phyloP scores from a whole-genome alignment of 1,140 invertebrate species.

The Leptopilina clavipes region DNA sequence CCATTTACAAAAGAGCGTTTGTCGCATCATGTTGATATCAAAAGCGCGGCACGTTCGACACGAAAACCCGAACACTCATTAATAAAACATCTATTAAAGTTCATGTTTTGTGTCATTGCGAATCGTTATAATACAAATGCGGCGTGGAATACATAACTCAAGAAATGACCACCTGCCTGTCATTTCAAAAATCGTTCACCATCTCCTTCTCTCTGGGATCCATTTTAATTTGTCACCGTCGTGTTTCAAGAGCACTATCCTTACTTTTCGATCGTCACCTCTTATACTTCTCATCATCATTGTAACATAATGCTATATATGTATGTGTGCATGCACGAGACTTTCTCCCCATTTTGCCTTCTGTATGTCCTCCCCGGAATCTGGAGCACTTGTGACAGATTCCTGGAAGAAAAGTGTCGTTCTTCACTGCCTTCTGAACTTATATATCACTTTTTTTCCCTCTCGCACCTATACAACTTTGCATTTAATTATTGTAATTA shows the following conservation, averaged over 20 bases:
- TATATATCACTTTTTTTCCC: slow-evolving; percentile 18
- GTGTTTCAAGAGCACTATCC: slow-evolving; percentile 44
- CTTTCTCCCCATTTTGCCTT: slow-evolving; percentile 53
- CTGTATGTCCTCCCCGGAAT: slow-evolving; percentile 34
- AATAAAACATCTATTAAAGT: slow-evolving; percentile 60
- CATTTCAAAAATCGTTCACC: slow-evolving; percentile 2
- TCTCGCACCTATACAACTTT: background rate
- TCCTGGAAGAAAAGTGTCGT: slow-evolving; percentile 22
- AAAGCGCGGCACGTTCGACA: slow-evolving; percentile 57
- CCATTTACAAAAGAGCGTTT: background rate
- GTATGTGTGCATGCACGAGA: background rate
- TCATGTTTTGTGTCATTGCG: slow-evolving; percentile 56
- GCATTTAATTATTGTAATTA: slow-evolving; percentile 21
- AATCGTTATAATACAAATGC: slow-evolving; percentile 52
- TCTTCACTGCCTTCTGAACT: slow-evolving; percentile 14
- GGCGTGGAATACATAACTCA: slow-evolving; percentile 58
- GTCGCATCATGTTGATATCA: slow-evolving; percentile 42
- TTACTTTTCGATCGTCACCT: slow-evolving; percentile 49
- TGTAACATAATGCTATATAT: background rate
- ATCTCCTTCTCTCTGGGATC: slow-evolving; percentile 35
- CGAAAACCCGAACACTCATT: slow-evolving; percentile 47
- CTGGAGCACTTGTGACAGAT: slow-evolving; percentile 32
- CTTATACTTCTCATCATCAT: background rate
- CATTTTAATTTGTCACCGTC: slow-evolving; percentile 67
- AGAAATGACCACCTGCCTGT: slow-evolving; percentile 57